Evolutionary conservation across 2,888 invertebrate genomes (phyloP), one percentile per base, ranked within the genome.

Genomic region (Brachypalpus laphriformis): DNA sequence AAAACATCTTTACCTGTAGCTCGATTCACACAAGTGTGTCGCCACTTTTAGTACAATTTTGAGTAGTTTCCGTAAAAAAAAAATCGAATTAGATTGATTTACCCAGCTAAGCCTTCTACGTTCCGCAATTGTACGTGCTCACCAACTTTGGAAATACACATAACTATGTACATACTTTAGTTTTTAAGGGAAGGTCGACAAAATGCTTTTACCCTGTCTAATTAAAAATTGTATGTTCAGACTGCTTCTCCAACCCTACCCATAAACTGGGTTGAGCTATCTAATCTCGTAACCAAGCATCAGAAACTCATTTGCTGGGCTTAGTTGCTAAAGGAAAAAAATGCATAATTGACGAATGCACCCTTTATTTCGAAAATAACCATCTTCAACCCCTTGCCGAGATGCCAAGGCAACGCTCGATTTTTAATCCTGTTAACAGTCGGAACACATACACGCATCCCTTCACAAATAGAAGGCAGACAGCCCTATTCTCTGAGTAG

Each of bases 371-470:
- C 2, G n/a, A 57, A 47, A 37, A 37, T 3, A 31, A 7, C 16
- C 34, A 70, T 25, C 37, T 16, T 72, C 76, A 70, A 77, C 77
- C 82, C 82, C 61, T 83, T n/a, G 18, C 3, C 20, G 82, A 59
- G 82, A 59, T 72, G 45, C 37, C 45, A 82, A 54, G 66, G 66
- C 77, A 72, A 77, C 82, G 61, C 66, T 54, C 71, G 40, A 37
- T 54, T 57, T 77, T 66, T 61, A 74, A 83, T 83, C 78, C 82
- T 74, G 78, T 78, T 83, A 74, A 83, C 68, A 61, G 63, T 40
- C 61, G 72, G 25, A 83, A 78, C 63, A 56, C 72, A 61, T 68
- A 56, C 34, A 22, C 40, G 51, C 59, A 45, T 65, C 51, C 74
- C 63, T 37, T 61, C 16, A 14, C 34, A 45, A 59, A 22, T 47